phyloP scores from a whole-genome alignment of 2,113 vertebrate genomes.

The Ahaetulla prasina region DNA sequence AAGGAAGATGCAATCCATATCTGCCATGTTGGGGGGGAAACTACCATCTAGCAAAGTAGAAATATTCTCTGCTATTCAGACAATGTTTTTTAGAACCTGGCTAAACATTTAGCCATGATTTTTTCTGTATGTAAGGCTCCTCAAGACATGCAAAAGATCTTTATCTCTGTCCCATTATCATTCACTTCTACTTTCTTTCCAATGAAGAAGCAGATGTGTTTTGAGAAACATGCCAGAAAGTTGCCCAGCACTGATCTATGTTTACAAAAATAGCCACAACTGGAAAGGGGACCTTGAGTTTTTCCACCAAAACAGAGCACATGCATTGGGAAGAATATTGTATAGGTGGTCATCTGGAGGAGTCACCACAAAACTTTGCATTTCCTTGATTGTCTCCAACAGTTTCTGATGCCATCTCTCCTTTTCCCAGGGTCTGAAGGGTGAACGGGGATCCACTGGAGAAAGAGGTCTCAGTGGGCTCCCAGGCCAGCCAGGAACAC shows the following conservation, averaged over 20 bases:
- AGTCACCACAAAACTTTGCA: no score
- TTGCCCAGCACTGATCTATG: neutral
- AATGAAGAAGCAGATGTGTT: neutral
- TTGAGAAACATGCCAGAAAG: neutral
- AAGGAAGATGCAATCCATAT: neutral
- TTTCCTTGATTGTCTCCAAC: neutral
- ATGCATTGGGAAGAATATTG: neutral
- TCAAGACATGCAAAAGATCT: neutral
- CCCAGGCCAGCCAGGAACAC: constrained; percentile 80
- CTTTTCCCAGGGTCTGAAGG: constrained; percentile 78
- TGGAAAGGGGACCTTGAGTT: neutral
- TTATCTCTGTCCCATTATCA: neutral
- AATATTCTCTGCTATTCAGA: neutral
- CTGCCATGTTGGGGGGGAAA: neutral
- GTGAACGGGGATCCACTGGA: constrained; percentile 82
- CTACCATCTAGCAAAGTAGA: neutral
- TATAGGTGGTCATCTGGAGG: neutral
- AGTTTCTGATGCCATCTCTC: neutral
- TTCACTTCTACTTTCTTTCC: neutral
- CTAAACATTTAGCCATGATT: neutral
- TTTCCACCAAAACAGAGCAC: neutral
- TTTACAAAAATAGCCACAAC: neutral
- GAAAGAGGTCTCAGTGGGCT: constrained; percentile 85
- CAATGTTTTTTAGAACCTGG: neutral
- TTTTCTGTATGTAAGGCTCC: neutral